Conservation (phyloP, 2,888 invertebrate species). For the Temnothorax unifasciatus region DNA sequence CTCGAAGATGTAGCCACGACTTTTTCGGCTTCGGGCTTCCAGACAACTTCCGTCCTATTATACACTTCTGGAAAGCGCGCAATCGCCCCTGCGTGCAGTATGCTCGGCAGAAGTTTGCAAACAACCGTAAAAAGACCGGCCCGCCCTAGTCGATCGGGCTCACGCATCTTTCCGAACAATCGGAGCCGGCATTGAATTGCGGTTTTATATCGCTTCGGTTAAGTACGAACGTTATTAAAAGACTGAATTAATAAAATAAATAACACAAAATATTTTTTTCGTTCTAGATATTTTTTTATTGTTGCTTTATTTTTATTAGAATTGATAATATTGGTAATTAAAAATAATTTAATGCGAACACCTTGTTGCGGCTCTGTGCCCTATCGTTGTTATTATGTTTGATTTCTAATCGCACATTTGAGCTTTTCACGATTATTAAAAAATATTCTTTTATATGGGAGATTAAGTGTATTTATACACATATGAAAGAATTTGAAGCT, state of each 20-base stretch:
- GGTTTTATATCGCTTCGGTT: not conserved
- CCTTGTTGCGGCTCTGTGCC: no score
- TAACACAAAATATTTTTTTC: not conserved
- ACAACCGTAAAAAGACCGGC: constrained; percentile 62
- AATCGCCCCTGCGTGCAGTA: constrained; percentile 15
- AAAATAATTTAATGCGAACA: no score
- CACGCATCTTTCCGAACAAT: constrained; percentile 8
- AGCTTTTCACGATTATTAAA: no score
- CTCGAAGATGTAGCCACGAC: constrained; percentile 68
- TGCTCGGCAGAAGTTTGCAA: constrained; percentile 76
- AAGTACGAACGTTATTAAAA: not conserved
- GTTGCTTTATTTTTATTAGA: not conserved
- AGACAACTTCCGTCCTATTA: constrained; percentile 73
- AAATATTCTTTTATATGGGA: not conserved
- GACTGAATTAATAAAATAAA: not conserved
- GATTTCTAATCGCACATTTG: no score
- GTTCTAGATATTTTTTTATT: not conserved
- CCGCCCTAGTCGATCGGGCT: constrained; percentile 14
- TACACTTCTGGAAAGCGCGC: constrained; percentile 59
- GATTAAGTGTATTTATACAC: not conserved
- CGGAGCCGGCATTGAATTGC: not conserved
- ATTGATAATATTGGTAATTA: no score
- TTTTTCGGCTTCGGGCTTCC: constrained; percentile 49
- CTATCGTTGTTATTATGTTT: no score
- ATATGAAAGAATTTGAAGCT: not conserved